Conservation (phyloP, 2,797 vertebrate genomes). For the Propithecus deckenii region DNA sequence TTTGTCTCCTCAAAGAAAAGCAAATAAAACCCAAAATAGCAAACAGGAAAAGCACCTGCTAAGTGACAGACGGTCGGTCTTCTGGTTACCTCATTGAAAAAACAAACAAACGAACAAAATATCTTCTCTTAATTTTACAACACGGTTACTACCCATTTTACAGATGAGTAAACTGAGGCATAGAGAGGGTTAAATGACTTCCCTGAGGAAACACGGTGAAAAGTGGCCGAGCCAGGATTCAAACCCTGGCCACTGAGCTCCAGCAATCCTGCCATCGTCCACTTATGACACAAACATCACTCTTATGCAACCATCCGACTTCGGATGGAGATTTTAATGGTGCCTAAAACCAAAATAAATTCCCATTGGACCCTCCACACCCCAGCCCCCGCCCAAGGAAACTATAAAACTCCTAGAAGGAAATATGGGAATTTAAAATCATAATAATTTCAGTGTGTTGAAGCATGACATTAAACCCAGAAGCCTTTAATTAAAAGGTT, state of each 20-base stretch:
- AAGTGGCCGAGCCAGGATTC: neutral
- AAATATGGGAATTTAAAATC: neutral
- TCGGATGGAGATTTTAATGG: neutral
- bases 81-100: neutral
- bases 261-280: neutral
- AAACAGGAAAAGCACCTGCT: neutral
- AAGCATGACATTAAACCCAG: neutral
- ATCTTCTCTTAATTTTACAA: neutral
- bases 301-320: neutral
- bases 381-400: neutral
- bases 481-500: slow-evolving; percentile 48
- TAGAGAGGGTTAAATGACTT: neutral
- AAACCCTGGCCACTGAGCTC: neutral
- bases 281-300: neutral
- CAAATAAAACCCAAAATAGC: slow-evolving; percentile 3
- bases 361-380: neutral
- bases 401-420: neutral
- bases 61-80: neutral
- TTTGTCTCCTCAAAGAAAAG: neutral
- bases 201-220: neutral
- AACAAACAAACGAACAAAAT: neutral
- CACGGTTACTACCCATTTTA: neutral
- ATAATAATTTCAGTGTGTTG: neutral
- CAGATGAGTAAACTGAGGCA: neutral
- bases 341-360: neutral